A percentile compares a stretch with the other conserved stretches of the same genome.
Evolutionary conservation across 2,113 vertebrate species (phyloP).

Genomic region (Lagopus muta): DNA sequence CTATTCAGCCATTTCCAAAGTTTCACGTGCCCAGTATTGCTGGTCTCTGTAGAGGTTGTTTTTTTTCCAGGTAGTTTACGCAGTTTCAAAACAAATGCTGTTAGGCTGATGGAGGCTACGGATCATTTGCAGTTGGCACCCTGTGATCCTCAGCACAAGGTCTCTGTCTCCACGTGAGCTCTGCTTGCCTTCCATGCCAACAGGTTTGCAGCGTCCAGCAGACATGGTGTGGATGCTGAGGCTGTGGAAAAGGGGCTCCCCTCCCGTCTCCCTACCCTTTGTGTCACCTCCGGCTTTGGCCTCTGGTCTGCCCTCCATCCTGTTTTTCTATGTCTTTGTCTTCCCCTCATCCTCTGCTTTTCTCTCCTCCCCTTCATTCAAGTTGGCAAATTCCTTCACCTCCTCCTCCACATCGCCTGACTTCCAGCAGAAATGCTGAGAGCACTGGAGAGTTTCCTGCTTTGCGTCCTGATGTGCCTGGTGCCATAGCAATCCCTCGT

Average conservation of each 20-base stretch:
- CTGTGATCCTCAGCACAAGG: neutral
- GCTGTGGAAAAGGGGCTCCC: neutral
- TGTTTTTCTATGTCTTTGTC: constrained; percentile 14
- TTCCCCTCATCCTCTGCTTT: constrained; percentile 36
- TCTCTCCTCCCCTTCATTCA: constrained; percentile 34
- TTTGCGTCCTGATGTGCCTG: constrained; percentile 16
- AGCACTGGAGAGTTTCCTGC: neutral
- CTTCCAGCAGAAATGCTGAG: constrained; percentile 31
- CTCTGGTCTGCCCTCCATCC: constrained; percentile 23
- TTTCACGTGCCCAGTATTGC: neutral
- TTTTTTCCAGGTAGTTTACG: constrained; percentile 35
- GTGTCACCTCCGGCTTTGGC: neutral
- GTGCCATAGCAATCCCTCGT: constrained; percentile 6
- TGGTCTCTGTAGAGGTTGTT: neutral
- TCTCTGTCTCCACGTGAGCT: neutral
- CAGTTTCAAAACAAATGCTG: neutral
- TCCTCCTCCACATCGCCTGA: constrained; percentile 52
- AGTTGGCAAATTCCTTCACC: constrained; percentile 47
- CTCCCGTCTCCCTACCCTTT: neutral
- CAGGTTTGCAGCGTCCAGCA: neutral
- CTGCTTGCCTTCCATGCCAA: rapidly evolving
- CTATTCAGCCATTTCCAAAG: neutral
- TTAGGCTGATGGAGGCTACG: constrained; percentile 14
- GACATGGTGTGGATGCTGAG: neutral
- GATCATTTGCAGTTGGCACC: constrained; percentile 3